Evolutionary conservation across 2,797 vertebrate species (phyloP), one percentile per base, ranked within the genome.

Genomic region (Muscicapa striata): DNA sequence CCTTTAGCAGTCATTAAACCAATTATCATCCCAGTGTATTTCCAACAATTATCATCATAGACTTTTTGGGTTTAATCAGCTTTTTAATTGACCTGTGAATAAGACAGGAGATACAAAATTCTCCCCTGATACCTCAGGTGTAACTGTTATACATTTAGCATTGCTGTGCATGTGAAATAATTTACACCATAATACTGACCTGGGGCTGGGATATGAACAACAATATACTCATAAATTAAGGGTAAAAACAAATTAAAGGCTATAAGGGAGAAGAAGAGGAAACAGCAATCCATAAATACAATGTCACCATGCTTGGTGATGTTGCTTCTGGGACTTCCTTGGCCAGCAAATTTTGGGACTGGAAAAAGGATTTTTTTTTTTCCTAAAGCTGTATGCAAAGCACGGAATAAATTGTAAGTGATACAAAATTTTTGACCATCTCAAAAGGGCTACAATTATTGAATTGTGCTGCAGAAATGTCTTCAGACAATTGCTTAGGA

Each of bases 21-120:
- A 96, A 96, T 96, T 95, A 95, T 97, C 95, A 95, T 96, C 92
- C 94, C 87, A 90, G 94, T 96, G 91, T 96, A 93, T 95, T 96
- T 97, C 89, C 94, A 95, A 86, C 94, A 96, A 93, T 96, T 96
- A 96, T 96, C 94, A 96, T 96, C 91, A 94, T 70, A 91, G 87
- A 94, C 89, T 94, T 96, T 96, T 93, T 73, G 70, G 77, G 83
- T 84, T 95, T 96, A 96, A 97, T 97, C 95, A 94, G 87, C 72
- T 96, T 94, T 96, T 94, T 95, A 94, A 96, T 96, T 95, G 95
- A 96, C 96, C 94, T 84, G 83, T 95, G 91, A 96, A 64, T 94
- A 96, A 97, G 77, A 90, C 63, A 89, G 69, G 67, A 91, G 91
- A 90, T 92, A 90, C 94, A 90, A 89, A 92, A 92, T 46, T 67